Base-by-base conservation (phyloP, 37 sponge, comb jelly and placozoan species). In the Axinella damicornis region DNA sequence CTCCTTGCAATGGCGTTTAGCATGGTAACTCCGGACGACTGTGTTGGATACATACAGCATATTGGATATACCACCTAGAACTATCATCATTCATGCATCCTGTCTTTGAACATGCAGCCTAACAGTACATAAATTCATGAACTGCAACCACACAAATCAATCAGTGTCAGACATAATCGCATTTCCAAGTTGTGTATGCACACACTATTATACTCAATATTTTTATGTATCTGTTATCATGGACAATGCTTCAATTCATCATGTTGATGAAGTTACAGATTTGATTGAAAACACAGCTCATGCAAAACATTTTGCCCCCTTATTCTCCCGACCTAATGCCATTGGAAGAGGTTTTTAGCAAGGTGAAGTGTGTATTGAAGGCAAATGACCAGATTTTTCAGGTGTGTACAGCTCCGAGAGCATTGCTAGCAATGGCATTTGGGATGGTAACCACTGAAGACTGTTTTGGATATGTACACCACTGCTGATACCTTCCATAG, bases 271-370 rank as follows among this genome's bases (percentile, higher is more conserved):
- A 33, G 32, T 76, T 57, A 20, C 28, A 33, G 77, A 76, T 19
- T 19, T 17, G 19, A 57, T 57, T 57, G 58, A 57, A 57, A 17
- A 57, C 58, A n/a, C n/a, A n/a, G 25, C 25, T 65, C 25, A 65
- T 35, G n/a, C 40, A 15, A 72, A 72, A 72, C 30, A n/a, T 65
- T 56, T 53, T 75, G 20, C 76, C 76, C 15, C 76, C 76, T 24
- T 78, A 78, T 24, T 78, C 79, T 21, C 79, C 79, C 21, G 79
- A 78, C 60, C 33, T 78, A 34, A 78, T 62, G 64, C 79, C 79
- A 62, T 37, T 78, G 65, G 79, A 62, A 35, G 65, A 59, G 34
- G 64, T 78, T 14, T 78, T 78, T 25, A 62, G n/a, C n/a, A n/a
- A n/a, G n/a, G 65, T 78, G 9, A 78, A 78, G 41, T 20, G 46